Evolutionary conservation across 1,140 invertebrate genomes (phyloP), one percentile per base, ranked within the genome.

Genomic region (Notospermus geniculatus): DNA sequence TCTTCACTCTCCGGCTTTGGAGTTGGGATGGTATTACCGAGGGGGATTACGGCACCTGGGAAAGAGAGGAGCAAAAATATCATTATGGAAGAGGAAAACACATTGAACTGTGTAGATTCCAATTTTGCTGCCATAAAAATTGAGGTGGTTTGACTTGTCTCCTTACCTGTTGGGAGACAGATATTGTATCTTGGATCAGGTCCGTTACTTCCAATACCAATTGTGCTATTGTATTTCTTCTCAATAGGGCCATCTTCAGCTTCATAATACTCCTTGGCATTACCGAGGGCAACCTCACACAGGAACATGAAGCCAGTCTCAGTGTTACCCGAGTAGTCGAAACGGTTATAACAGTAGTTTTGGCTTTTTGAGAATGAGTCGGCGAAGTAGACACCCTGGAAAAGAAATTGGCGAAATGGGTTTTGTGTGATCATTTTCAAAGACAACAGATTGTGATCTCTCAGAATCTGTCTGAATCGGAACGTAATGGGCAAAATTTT

Each of bases 371-470:
- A 62, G 68, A 82, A 83, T 52, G 73, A 72, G 63, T 83, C 80
- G 1, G 82, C 71, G 58, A 76, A 75, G 63, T 83, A 83, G 32
- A 83, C 74, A 25, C 82, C 81, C 80, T 82, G 69, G 1, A 68
- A 28, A 57, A 59, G 64, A n/a, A n/a, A n/a, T n/a, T n/a, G n/a
- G n/a, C n/a, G n/a, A n/a, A n/a, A n/a, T n/a, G n/a, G n/a, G n/a
- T n/a, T n/a, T n/a, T n/a, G n/a, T n/a, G n/a, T n/a, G n/a, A n/a
- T n/a, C n/a, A n/a, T n/a, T n/a, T n/a, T n/a, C n/a, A n/a, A n/a
- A n/a, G n/a, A 27, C 7, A 19, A 11, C 60, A 67, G 57, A 60
- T 27, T 52, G 28, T 29, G 39, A 27, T 29, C 11, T 27, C 28
- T 19, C 15, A 32, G 15, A 4, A n/a, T 2, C 25, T 13, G 41